phyloP scores from a whole-genome alignment of 2,888 invertebrate genomes.

The Microctonus aethiopoides region DNA sequence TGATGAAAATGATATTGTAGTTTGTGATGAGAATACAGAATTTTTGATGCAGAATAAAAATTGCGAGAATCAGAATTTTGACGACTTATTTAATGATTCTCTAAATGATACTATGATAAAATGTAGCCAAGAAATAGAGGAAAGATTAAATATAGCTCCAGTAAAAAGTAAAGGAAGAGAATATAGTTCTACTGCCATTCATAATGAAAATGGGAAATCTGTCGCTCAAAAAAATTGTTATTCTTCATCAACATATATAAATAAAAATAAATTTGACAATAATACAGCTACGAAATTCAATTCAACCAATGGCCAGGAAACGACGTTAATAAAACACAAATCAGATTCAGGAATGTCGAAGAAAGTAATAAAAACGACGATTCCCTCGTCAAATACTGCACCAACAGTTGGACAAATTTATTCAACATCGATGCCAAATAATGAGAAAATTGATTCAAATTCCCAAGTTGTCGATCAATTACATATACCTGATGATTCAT shows the following conservation, averaged over 20 bases:
- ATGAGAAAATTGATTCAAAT: background rate
- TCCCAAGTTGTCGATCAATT: slow-evolving; percentile 32
- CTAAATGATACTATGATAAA: slow-evolving; percentile 52
- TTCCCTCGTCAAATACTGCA: background rate
- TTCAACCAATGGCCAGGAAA: background rate
- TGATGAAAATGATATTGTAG: background rate
- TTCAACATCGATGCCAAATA: slow-evolving; percentile 1
- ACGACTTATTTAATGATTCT: slow-evolving; percentile 55
- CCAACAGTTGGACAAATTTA: background rate
- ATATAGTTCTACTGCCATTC: background rate
- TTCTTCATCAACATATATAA: background rate
- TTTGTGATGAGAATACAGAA: background rate
- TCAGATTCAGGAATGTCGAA: background rate
- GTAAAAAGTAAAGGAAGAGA: background rate
- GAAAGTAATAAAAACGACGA: background rate
- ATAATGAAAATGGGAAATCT: background rate
- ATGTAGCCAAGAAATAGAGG: slow-evolving; percentile 57
- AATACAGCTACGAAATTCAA: background rate
- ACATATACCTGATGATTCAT: slow-evolving; percentile 54
- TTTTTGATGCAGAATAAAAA: slow-evolving; percentile 28
- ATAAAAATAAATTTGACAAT: background rate
- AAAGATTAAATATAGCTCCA: slow-evolving; percentile 45
- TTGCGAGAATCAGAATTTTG: no score
- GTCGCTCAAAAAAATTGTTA: background rate
- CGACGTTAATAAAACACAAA: background rate